Conservation (phyloP, 2,888 invertebrate genomes). For the Acrobasis suavella region DNA sequence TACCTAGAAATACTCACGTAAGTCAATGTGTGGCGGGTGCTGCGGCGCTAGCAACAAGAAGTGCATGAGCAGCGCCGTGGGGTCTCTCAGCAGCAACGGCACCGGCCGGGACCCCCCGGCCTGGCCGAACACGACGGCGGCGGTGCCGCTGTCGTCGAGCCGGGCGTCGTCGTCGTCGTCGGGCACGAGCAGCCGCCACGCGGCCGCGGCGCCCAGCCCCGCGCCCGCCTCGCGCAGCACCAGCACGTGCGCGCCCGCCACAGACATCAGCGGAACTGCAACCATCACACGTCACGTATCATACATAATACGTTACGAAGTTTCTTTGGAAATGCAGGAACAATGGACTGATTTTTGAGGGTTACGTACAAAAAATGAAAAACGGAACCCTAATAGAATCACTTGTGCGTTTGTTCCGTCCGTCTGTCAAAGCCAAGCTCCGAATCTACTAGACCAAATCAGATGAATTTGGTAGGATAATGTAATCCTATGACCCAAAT, state of each 20-base stretch:
- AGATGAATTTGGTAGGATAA: too few relatives aligned
- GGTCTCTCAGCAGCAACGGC: slow-evolving; percentile 93
- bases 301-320: too few relatives aligned
- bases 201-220: slow-evolving; percentile 47
- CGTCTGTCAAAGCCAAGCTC: too few relatives aligned
- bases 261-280: slow-evolving; percentile 93
- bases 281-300: too few relatives aligned
- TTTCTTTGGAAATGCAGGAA: too few relatives aligned
- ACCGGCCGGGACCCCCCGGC: slow-evolving; percentile 61
- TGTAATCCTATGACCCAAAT: too few relatives aligned
- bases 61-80: slow-evolving; percentile 92
- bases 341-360: too few relatives aligned
- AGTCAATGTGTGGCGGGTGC: slow-evolving; percentile 86
- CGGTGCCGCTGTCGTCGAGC: slow-evolving; percentile 27
- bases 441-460: too few relatives aligned
- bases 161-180: slow-evolving; percentile 35
- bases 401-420: too few relatives aligned
- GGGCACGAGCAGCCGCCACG: slow-evolving; percentile 47
- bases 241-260: slow-evolving; percentile 92
- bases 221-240: slow-evolving; percentile 77
- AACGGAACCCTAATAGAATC: too few relatives aligned
- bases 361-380: too few relatives aligned
- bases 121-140: slow-evolving; percentile 34
- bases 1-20: slow-evolving; percentile 84
- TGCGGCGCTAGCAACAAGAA: slow-evolving; percentile 92